These are phyloP conservation scores for Tetragnatha versicolor DNA, from an alignment of 1,140 invertebrate genomes.

Conservation along the genomic window DNA sequence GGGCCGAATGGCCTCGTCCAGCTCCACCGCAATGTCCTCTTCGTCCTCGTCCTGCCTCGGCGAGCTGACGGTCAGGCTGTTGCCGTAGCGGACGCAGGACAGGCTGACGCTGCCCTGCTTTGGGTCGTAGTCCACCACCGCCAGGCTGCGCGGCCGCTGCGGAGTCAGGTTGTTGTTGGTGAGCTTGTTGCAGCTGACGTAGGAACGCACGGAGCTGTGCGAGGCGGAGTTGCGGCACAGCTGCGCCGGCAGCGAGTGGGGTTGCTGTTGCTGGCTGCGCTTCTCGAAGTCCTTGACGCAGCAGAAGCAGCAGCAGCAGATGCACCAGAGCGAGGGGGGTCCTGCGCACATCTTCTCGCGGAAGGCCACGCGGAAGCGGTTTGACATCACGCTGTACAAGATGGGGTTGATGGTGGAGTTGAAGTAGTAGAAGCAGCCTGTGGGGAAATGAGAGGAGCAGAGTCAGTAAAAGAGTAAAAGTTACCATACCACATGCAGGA, in stretches of 20 bases:
- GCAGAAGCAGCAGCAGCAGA: slow-evolving; percentile 41
- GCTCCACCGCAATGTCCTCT: slow-evolving; percentile 10
- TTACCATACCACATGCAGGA: too few relatives aligned
- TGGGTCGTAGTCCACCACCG: slow-evolving; percentile 25
- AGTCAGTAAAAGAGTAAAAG: too few relatives aligned
- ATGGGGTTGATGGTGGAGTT: slow-evolving; percentile 61
- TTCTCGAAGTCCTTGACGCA: slow-evolving; percentile 38
- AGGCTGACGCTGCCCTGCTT: slow-evolving; percentile 16
- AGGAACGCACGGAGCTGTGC: slow-evolving; percentile 39
- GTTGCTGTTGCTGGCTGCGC: slow-evolving; percentile 29
- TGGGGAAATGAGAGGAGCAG: background rate
- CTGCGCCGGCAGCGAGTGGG: background rate
- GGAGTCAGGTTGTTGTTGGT: slow-evolving; percentile 39
- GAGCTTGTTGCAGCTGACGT: slow-evolving; percentile 25
- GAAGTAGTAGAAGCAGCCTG: slow-evolving; percentile 61
- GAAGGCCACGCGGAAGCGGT: slow-evolving; percentile 60
- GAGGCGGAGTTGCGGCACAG: slow-evolving; percentile 45
- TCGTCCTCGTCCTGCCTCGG: background rate
- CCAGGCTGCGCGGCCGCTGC: background rate
- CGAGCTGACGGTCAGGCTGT: too few relatives aligned
- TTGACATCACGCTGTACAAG: slow-evolving; percentile 61
- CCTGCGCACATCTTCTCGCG: slow-evolving; percentile 44
- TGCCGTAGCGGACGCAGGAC: slow-evolving; percentile 14
- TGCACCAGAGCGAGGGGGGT: background rate
- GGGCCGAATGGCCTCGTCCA: slow-evolving; percentile 29